These are phyloP conservation scores for Chlorodrepanis virens DNA, from an alignment of 2,113 vertebrate genomes.

Conservation along the genomic window DNA sequence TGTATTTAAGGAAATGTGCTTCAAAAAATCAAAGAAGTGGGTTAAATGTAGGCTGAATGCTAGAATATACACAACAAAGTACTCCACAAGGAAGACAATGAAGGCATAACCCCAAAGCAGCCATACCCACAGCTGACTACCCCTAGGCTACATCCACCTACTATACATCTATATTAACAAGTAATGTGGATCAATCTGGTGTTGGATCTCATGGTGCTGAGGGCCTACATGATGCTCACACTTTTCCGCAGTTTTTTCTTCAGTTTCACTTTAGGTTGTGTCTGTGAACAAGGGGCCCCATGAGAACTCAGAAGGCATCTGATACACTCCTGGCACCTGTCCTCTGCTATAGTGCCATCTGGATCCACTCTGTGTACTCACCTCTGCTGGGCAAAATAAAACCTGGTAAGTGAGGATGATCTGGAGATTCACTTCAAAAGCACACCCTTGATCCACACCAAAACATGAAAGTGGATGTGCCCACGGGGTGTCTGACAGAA, in stretches of 20 bases:
- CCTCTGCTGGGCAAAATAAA: neutral
- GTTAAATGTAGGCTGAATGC: neutral
- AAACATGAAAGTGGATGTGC: neutral
- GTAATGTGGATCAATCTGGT: neutral
- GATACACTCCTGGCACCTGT: neutral
- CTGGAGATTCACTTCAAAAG: neutral
- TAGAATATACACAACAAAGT: neutral
- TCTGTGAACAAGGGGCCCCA: neutral
- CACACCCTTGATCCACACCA: neutral
- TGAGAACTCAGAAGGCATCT: accelerated
- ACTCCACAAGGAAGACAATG: neutral
- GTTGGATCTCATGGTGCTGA: neutral
- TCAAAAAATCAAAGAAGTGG: neutral
- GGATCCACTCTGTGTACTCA: neutral
- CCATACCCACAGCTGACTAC: neutral
- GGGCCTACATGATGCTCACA: neutral
- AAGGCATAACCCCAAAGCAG: neutral
- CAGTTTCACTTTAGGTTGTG: neutral
- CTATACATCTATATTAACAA: neutral
- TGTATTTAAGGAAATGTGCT: neutral
- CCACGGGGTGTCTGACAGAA: neutral
- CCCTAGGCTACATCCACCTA: neutral
- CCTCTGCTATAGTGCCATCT: neutral
- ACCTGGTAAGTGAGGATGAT: neutral
- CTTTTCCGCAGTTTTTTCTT: neutral